Evolutionary conservation across 2,888 invertebrate species (phyloP), one percentile per base, ranked within the genome.

Genomic region (Stenurella melanura): DNA sequence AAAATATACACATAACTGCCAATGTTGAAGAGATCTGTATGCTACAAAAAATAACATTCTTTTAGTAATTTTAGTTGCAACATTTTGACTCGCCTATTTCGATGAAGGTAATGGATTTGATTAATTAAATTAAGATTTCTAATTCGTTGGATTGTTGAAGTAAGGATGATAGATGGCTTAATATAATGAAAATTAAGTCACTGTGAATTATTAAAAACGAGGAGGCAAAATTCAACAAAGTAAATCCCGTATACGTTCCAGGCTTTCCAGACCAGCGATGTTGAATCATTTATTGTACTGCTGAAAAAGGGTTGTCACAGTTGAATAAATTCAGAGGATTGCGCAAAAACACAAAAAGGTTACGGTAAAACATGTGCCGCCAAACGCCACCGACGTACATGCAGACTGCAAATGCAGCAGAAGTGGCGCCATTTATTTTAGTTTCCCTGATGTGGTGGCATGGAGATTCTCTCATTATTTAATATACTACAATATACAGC

Each of bases 241-340:
- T 21, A 58, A 21, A 58, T 50, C 50, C n/a, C n/a, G 50, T n/a
- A 19, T 21, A 21, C 58, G 4, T 19, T 58, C 7, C 58, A 58
- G 11, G 11, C 19, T 58, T 58, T 58, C 15, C 58, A 58, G 58
- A 21, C 21, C 21, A 21, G 58, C 21, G 19, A 21, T 58, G 58
- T 15, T 58, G 58, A 58, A 58, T 58, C 58, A 21, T 58, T 58
- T 15, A 58, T 58, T 58, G 57, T 69, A 34, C 34, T 56, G 64
- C 57, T 64, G 64, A 38, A 69, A 77, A 77, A 71, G 68, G 74
- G 67, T 74, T 61, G 30, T 75, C 70, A 42, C 67, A 73, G 75
- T 67, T 75, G 77, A 71, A 77, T 58, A 71, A 75, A 71, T 77
- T 34, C 38, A 38, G 57, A 66, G 76, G 60, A 71, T 71, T 71